Conservation (phyloP, 2,113 vertebrate genomes). For the Planiliza haematocheilus region DNA sequence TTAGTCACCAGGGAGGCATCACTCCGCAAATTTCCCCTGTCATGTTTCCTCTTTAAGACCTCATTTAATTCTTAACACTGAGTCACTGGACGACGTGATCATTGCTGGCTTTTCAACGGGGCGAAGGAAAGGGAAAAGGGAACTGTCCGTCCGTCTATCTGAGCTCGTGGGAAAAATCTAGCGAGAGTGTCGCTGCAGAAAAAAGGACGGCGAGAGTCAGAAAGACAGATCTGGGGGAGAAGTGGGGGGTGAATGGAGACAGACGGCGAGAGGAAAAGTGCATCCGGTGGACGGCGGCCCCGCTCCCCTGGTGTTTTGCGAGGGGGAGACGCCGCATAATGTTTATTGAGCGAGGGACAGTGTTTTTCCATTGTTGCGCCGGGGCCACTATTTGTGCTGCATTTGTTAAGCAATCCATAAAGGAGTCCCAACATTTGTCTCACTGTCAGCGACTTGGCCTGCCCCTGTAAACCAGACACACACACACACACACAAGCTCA, state of each 20-base stretch:
- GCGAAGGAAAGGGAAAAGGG: constrained; percentile 6
- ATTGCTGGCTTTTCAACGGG: constrained; percentile 63
- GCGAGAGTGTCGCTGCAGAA: constrained; percentile 40
- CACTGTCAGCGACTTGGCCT: constrained; percentile 67
- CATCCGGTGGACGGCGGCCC: constrained; percentile 66
- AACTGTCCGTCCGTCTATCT: constrained; percentile 1
- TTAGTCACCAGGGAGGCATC: constrained; percentile 77
- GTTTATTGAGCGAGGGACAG: constrained; percentile 76
- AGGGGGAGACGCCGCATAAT: constrained; percentile 58
- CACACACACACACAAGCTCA: constrained; percentile 39
- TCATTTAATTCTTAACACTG: constrained; percentile 71
- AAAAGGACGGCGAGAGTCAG: constrained; percentile 44
- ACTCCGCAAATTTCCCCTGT: constrained; percentile 74
- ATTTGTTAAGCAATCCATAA: constrained; percentile 78
- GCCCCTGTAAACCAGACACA: constrained; percentile 45
- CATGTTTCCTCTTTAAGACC: constrained; percentile 53
- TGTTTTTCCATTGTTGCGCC: constrained; percentile 76
- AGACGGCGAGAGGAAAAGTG: constrained; percentile 67
- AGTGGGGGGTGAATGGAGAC: constrained; percentile 35
- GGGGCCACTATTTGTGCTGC: constrained; percentile 64
- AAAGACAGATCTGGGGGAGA: constrained; percentile 24
- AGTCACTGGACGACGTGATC: constrained; percentile 70
- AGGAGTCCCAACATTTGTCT: constrained; percentile 78
- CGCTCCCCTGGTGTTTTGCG: constrained; percentile 62
- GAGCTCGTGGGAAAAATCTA: constrained; percentile 71